Conservation (phyloP, 2,113 vertebrate species). For the Scophthalmus maximus region DNA sequence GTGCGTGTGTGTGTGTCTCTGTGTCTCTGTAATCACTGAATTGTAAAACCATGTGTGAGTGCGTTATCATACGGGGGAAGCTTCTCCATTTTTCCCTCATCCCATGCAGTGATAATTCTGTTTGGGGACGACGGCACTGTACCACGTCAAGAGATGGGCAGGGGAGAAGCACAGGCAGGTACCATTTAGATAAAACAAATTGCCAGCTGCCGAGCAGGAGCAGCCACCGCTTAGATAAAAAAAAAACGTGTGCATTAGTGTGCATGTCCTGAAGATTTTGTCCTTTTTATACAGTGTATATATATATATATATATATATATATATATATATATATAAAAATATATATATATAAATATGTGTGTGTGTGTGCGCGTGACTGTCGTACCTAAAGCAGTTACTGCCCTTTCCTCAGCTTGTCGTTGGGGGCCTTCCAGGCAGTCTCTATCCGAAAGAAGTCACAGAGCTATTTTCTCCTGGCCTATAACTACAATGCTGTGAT, state of each 20-base stretch:
- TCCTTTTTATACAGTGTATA: too few relatives aligned
- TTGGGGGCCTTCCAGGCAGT: slow-evolving; percentile 30
- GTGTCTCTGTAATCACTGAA: slow-evolving; percentile 69
- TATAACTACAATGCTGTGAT: slow-evolving; percentile 87
- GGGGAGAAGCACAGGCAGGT: slow-evolving; percentile 74
- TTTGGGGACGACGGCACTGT: slow-evolving; percentile 76
- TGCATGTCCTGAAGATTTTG: slow-evolving; percentile 52
- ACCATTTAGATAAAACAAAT: slow-evolving; percentile 87
- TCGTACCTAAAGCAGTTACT: slow-evolving; percentile 29
- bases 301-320: too few relatives aligned
- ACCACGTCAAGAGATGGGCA: slow-evolving; percentile 78
- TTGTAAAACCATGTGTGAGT: slow-evolving; percentile 74
- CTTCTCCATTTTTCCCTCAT: slow-evolving; percentile 47
- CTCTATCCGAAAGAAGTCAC: slow-evolving; percentile 81
- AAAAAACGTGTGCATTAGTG: slow-evolving; percentile 53
- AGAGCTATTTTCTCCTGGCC: slow-evolving; percentile 86
- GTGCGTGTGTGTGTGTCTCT: slow-evolving; percentile 54
- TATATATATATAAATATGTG: too few relatives aligned
- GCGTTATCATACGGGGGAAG: slow-evolving; percentile 55
- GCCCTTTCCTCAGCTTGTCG: not conserved
- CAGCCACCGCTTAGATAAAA: slow-evolving; percentile 72
- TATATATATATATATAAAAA: too few relatives aligned
- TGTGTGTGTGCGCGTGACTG: slow-evolving; percentile 40
- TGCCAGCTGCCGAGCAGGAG: slow-evolving; percentile 78
- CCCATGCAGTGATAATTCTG: slow-evolving; percentile 79